Evolutionary conservation across 2,113 vertebrate species (phyloP), one percentile per base, ranked within the genome.

Genomic region (Aix galericulata): DNA sequence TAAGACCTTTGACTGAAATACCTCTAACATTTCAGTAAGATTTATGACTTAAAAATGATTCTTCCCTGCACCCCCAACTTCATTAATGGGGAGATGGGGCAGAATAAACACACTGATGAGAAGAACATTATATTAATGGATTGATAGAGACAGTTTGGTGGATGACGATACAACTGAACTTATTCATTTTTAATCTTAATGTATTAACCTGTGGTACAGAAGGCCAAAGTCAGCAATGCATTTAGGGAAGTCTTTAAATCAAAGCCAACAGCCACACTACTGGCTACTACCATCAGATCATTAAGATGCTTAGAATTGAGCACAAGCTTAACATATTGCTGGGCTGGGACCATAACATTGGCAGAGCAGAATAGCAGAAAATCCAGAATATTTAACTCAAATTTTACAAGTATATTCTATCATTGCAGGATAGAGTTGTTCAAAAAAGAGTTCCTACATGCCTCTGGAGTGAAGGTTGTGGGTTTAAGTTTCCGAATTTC

Each of bases 231-330:
- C 77, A 85, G 88, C 62, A 92, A 55, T 42, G 81, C 83, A 92
- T 93, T 95, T 92, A 92, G 90, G 86, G 66, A 92, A 93, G 75
- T 77, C 83, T 92, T 96, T 91, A 94, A 95, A 92, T 92, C 92
- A 92, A 82, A 94, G 74, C 73, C 92, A 91, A 82, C 36, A 88
- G 52, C 48, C 52, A 90, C n/a, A 27, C 32, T 73, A 44, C 66
- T 81, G 79, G 55, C 60, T 71, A 63, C 60, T 77, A 66, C 44
- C n/a, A 82, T 20, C 42, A 58, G 34, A 85, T 72, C 50, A 76
- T 86, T 87, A 73, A 79, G 34, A 36, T 59, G 27, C 18, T 82
- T 77, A 73, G 38, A 91, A 89, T 59, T 91, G 85, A 85, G 71
- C 23, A 74, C 4, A 53, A 17, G 59, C 23, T 91, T 91, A 93